Evolutionary conservation across 2,113 vertebrate genomes (phyloP).

Genomic region (Aegithalos caudatus): DNA sequence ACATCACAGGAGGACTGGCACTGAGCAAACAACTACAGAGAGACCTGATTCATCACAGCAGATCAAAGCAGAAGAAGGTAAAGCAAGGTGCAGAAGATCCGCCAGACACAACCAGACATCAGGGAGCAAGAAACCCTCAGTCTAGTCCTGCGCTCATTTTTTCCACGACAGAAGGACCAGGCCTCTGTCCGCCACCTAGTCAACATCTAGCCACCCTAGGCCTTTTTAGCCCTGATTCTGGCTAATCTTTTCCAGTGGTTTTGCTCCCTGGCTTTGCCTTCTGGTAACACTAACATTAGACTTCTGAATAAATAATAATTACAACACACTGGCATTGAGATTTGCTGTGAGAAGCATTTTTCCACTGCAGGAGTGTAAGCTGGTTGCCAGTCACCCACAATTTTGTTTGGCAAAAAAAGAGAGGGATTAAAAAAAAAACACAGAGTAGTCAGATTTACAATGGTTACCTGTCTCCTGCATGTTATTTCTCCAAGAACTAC

Average conservation of each 20-base stretch:
- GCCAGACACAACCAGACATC: not conserved
- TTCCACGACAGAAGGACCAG: not conserved
- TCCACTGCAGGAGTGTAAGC: not conserved
- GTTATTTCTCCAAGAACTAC: not conserved
- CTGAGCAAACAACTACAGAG: not conserved
- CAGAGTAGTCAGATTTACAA: not conserved
- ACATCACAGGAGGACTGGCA: not conserved
- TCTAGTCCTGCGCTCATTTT: not conserved
- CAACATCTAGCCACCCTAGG: not conserved
- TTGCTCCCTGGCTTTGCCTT: not conserved
- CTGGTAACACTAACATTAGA: not conserved
- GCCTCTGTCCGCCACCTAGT: not conserved
- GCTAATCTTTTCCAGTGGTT: slow-evolving; percentile 25
- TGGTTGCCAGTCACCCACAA: not conserved
- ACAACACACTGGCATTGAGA: not conserved
- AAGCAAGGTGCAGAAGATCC: not conserved
- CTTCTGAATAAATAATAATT: slow-evolving; percentile 45
- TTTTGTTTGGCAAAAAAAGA: not conserved
- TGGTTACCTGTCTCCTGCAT: not conserved
- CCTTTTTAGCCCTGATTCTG: not conserved
- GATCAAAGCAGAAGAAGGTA: not conserved
- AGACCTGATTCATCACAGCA: not conserved
- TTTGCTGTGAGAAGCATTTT: slow-evolving; percentile 9
- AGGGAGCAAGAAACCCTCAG: not conserved
- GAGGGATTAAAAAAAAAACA: not conserved